Evolutionary conservation across 2,113 vertebrate species (phyloP).

Genomic region (Xenopus laevis): DNA sequence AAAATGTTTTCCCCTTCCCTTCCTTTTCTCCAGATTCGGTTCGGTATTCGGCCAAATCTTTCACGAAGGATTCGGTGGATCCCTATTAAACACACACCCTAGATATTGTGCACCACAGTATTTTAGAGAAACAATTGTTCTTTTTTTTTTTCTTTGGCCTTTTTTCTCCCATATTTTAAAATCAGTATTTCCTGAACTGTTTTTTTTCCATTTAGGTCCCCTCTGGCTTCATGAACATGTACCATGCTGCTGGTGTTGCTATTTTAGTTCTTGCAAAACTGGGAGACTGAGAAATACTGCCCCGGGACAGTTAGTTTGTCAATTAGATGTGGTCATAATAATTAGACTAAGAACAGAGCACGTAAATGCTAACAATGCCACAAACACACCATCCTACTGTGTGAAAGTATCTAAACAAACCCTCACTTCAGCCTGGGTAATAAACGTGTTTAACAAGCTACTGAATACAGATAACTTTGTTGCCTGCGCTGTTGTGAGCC

Average conservation of each 20-base stretch:
- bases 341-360: constrained; percentile 12
- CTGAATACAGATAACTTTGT: neutral
- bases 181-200: too few species aligned
- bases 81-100: too few species aligned
- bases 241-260: neutral
- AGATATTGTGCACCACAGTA: too few species aligned
- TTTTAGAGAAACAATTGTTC: too few species aligned
- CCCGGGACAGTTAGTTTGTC: neutral
- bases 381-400: constrained; percentile 24
- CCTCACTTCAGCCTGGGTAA: neutral
- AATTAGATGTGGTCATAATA: constrained; percentile 1
- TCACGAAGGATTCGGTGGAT: too few species aligned
- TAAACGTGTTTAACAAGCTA: constrained; percentile 23
- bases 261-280: too few species aligned
- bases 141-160: too few species aligned
- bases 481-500: neutral
- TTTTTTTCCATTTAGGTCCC: neutral
- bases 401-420: constrained; percentile 19
- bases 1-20: too few species aligned
- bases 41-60: too few species aligned
- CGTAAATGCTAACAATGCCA: constrained; percentile 1
- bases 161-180: too few species aligned
- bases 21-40: too few species aligned
- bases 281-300: neutral
- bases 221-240: neutral